Base-by-base conservation (phyloP, 2,888 invertebrate genomes). In the Rhynchonema sp. region DNA sequence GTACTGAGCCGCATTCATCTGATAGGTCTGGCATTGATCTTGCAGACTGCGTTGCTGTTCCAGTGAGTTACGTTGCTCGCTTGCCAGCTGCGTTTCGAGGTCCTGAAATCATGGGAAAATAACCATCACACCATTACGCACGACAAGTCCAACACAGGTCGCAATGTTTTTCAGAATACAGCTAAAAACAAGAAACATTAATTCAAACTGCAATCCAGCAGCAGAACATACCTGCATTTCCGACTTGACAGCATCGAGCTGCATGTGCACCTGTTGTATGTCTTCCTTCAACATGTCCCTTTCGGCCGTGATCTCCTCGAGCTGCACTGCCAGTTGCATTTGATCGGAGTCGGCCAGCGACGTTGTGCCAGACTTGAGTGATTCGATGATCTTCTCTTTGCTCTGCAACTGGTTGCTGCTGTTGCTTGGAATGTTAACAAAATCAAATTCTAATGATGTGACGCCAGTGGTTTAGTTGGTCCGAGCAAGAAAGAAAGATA, bases 321-420 rank as follows among this genome's bases (percentile, higher is more conserved):
- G 73, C 74, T 84, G 83, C 6, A 70, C 66, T 1, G 30, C 46
- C 30, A 60, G n/a, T 13, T 13, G 17, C 20, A 29, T 20, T 6
- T 28, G 60, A 13, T 66, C 64, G 1, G 20, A 20, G 28, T 57
- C 57, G 29, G 28, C 38, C 22, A 22, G n/a, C 9, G 22, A 17
- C 20, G 55, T 13, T 2, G 1, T 26, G 52, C 58, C 49, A 13
- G 17, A 9, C 30, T 58, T 58, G 23, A 53, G 29, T 17, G 82
- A 80, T 9, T 79, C 75, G 60, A 85, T 84, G 29, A 86, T 74
- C 65, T 82, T 80, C 68, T 87, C 86, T 69, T 86, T 86, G 63
- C 75, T 74, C 73, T 75, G 67, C 22, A 67, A 60, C 56, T 29
- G 59, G 25, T 25, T 52, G 6, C 52, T 22, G 3, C 17, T 38